Evolutionary conservation across 2,797 vertebrate species (phyloP), one percentile per base, ranked within the genome.

Genomic region (Anguilla pacifica): DNA sequence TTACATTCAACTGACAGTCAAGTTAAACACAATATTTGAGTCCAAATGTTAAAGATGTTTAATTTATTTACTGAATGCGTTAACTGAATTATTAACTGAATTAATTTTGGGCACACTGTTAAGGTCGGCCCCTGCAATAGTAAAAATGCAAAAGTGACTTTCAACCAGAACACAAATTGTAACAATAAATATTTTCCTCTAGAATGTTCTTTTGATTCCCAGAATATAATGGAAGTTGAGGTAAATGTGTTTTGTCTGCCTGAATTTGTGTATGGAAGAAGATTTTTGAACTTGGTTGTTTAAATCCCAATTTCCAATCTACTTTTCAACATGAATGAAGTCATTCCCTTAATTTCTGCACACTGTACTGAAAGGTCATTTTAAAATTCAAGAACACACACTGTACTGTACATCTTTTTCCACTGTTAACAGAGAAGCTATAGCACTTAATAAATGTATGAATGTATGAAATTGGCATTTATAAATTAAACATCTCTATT

Each of bases 381-480:
- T 83, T 90, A 87, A 89, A 87, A 86, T 77, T 70, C 88, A 88
- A 91, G 91, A 90, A 89, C 89, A 87, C 77, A 88, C 85, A 46
- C 85, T 88, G 84, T 72, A 85, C 84, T 64, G 59, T 61, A 3
- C 19, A 61, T 79, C 31, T 87, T 88, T 85, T 89, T 89, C 84
- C 85, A 49, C 85, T 43, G 43, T 86, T 89, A 90, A 83, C 87
- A 86, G 70, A 86, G 85, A 89, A 84, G 87, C 7, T 57, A 67
- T 35, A 25, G 79, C 79, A 51, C 59, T 90, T 91, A 90, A 93
- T 91, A 89, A 89, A 93, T 93, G 39, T 43, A 43, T 43, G 39
- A 43, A 93, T 93, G 89, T 89, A 92, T 81, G 86, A 91, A 88
- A 91, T 82, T 93, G 91, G 91, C 90, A 93, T 92, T 92, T 92